Base-by-base conservation (phyloP, 2,888 invertebrate genomes). In the Atrina japonica region DNA sequence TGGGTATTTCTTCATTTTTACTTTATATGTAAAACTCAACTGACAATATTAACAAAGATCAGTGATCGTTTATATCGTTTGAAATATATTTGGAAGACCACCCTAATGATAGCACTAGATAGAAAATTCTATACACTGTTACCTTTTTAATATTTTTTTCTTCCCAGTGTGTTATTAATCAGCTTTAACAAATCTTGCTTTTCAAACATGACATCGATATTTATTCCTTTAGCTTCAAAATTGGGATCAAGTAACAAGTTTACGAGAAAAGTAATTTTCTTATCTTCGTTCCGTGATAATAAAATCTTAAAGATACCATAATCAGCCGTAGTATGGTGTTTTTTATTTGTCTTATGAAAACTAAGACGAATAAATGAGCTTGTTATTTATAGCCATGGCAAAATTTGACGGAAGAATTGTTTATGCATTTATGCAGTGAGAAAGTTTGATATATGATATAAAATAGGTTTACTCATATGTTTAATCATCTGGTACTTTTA, bases 251-350 rank as follows among this genome's bases (percentile, higher is more conserved):
- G 35, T 68, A 68, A 52, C 68, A 47, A 25, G 27, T 68, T 55
- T 61, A 61, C 58, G 61, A 58, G 61, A 18, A 40, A 52, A 68
- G 43, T 35, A 60, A 61, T 61, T 61, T 27, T 40, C 68, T 68
- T 68, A 68, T 68, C 68, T 59, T 35, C 41, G 47, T 18, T 14
- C 23, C 56, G 40, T 30, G 59, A 60, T 67, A 53, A 59, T 67
- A 60, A 67, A 67, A 58, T n/a, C 41, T 21, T 21, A 52, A 52
- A 52, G 52, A 52, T 52, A 23, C 52, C 23, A 14, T 23, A 52
- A 52, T 52, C 52, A 23, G n/a, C n/a, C 21, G 52, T 23, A 23
- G 21, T 52, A 23, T 23, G 14, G 25, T 25, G 25, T 21, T 18
- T 52, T 52, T 52, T 52, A 52, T 52, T 52, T 52, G 52, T 23